Evolutionary conservation across 1,140 invertebrate genomes (phyloP), one percentile per base, ranked within the genome.

Genomic region (Bilobella aurantiaca): DNA sequence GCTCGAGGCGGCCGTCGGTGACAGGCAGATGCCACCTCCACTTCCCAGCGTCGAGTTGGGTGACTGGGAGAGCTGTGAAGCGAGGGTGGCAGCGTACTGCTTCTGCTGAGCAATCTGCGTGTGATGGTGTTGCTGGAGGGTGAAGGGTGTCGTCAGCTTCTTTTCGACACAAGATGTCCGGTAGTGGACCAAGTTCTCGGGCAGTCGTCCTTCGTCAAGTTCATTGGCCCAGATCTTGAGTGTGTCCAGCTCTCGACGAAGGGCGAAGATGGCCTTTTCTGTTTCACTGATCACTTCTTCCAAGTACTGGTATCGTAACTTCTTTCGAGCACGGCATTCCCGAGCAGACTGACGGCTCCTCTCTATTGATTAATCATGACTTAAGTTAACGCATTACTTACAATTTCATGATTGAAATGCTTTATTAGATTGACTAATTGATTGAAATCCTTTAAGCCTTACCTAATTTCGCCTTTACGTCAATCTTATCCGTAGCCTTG

Each of bases 241-340:
- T 83, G 86, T 88, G 74, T 96, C 91, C 62, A 98, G 80, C 80
- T 98, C 95, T 73, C 90, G 87, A 70, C 91, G 82, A 18, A 98
- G 79, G 5, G 87, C 83, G 70, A 95, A 81, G 2, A 97, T 93
- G n/a, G 94, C 91, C 73, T 93, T 90, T 77, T 98, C 95, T 66
- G 94, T 81, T 77, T 95, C 91, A 1, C 87, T 82, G 1, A 98
- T 94, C 59, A 98, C 78, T 77, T 98, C 94, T 78, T 98, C 95
- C 62, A 98, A 81, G 78, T 98, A 98, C 78, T 98, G 94, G 78
- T 97, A 96, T 28, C 95, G 83, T 46, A 98, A 82, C 75, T 98
- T 98, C 80, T 98, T 98, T 46, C 95, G 82, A 37, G 94, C 94
- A 70, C 95, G 85, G 78, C 94, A 98, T 82, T 98, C 95, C 73